Base-by-base conservation (phyloP, 2,797 vertebrate species). In the Xenopus petersii region DNA sequence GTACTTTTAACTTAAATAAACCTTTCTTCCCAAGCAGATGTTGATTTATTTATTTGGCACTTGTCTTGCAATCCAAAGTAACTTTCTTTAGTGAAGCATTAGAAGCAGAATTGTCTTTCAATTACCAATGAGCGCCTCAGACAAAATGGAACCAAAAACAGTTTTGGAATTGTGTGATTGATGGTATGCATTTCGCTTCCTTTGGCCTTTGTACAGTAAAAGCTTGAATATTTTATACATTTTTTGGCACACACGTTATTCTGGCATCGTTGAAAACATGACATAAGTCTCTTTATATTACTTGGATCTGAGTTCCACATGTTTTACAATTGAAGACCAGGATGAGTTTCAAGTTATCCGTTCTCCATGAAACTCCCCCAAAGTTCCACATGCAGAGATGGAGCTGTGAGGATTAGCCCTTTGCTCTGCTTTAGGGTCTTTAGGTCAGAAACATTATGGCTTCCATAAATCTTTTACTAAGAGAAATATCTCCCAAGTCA, bases 21-120 rank as follows among this genome's bases (percentile, higher is more conserved):
- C 24, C 15, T 70, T 46, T 61, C 8, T 60, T 75, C 60, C 66
- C 69, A 54, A 51, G n/a, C 62, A 71, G 63, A 66, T 55, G 30
- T 55, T 74, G 61, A n/a, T 70, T 64, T 59, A 17, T 24, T 71
- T 51, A 71, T 60, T 54, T 61, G 17, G 42, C 36, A 42, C 36
- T 42, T 42, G 36, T 46, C 30, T 60, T 46, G 58, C 70, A 76
- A 60, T 36, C n/a, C 8, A 54, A 30, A 13, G 4, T 56, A 16
- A 56, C 2, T 73, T 48, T 58, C 5, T 42, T 55, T 56, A 73
- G 16, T 10, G 10, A 63, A 26, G 12, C 59, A 71, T 71, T 51
- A 56, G 5, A 24, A 16, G 64, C 30, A 36, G 48, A 26, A 62
- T 62, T 61, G 36, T 63, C 47, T 51, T 71, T 42, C 24, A 30